A percentile compares a stretch with the other conserved stretches of the same genome.
Evolutionary conservation across 1,140 invertebrate species (phyloP).

Genomic region (Euwallacea similis): DNA sequence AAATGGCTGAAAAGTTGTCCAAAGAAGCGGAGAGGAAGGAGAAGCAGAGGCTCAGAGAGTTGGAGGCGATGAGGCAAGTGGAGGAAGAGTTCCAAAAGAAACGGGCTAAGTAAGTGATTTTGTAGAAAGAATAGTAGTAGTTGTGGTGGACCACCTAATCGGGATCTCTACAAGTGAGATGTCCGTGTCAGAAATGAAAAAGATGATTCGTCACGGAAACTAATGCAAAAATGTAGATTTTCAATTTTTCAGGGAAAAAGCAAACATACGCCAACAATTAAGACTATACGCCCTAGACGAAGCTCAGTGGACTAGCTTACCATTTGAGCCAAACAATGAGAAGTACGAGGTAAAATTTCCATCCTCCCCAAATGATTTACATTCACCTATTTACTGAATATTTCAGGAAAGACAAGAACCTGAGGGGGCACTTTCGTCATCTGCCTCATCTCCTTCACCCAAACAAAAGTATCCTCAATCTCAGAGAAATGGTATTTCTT

Average conservation of each 20-base stretch:
- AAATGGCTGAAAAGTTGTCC: conserved; percentile 72
- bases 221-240: not conserved
- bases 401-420: conserved; percentile 56
- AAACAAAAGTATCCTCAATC: conserved; percentile 33
- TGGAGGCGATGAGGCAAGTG: conserved; percentile 72
- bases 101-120: conserved; percentile 45
- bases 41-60: conserved; percentile 69
- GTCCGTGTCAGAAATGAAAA: not conserved
- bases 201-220: too few relatives aligned
- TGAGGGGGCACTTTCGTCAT: conserved; percentile 64
- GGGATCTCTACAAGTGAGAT: not conserved
- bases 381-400: conserved; percentile 17
- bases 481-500: conserved; percentile 25
- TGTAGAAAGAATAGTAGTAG: not conserved
- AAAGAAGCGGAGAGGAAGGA: conserved; percentile 76
- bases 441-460: conserved; percentile 49
- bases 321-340: conserved; percentile 42
- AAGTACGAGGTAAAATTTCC: conserved; percentile 42
- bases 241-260: conserved; percentile 66
- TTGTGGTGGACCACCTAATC: not conserved
- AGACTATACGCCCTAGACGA: conserved; percentile 65
- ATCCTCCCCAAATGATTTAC: not conserved
- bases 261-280: conserved; percentile 72
- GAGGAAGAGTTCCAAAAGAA: conserved; percentile 54
- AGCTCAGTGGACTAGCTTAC: conserved; percentile 52